Percentiles rank a stretch among this genome's conserved stretches.
These are phyloP conservation scores for Plecturocebus donacophilus DNA, from an alignment of 2,113 vertebrate genomes.

Conservation along the genomic window DNA sequence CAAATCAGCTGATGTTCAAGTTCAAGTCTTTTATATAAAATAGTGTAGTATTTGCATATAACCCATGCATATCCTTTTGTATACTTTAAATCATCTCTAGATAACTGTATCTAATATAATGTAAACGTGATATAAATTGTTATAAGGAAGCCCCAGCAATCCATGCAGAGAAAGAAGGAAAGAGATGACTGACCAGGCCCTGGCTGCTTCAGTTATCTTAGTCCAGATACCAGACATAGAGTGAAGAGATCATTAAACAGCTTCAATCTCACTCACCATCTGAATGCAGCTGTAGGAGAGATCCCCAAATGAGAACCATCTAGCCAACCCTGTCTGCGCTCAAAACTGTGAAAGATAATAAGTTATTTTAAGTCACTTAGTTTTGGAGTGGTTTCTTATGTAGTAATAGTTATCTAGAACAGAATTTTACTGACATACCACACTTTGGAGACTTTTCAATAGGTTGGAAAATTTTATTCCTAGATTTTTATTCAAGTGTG, in stretches of 20 bases:
- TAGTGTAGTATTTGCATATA: neutral
- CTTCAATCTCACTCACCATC: neutral
- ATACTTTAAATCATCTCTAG: neutral
- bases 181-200: neutral
- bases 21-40: neutral
- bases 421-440: neutral
- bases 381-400: neutral
- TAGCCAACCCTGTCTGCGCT: too few relatives aligned
- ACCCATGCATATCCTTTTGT: neutral
- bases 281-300: neutral
- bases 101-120: neutral
- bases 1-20: neutral
- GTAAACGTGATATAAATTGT: too few relatives aligned
- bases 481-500: neutral
- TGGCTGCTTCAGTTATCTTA: neutral
- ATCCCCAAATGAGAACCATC: neutral
- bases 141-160: neutral
- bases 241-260: neutral
- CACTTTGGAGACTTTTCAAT: slow-evolving; percentile 23
- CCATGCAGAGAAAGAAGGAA: neutral
- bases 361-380: neutral
- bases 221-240: neutral
- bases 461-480: neutral
- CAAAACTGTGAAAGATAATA: neutral
- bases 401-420: neutral